Base-by-base conservation (phyloP, 2,888 invertebrate genomes). In the Diogma glabrata region DNA sequence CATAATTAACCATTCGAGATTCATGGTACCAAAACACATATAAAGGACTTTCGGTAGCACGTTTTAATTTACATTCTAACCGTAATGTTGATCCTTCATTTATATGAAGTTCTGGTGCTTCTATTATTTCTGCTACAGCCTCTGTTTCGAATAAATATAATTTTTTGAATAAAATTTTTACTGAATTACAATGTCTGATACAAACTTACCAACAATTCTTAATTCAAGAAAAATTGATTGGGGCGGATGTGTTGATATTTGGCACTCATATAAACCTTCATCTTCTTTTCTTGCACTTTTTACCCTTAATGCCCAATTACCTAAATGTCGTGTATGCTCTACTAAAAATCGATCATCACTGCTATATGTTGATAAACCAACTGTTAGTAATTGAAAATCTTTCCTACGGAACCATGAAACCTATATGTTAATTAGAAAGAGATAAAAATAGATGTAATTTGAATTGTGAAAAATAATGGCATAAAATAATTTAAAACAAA, bases 1-100 rank as follows among this genome's bases (percentile, higher is more conserved):
- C 84, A 62, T 84, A 86, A 69, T 86, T 86, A 65, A 87, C 84
- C 83, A 86, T 84, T 51, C 81, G 70, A 58, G 81, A 79, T 61
- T 81, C 81, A 64, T 84, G 84, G 67, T 84, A 86, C 57, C 57
- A 58, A 48, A 58, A 58, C 20, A 58, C 57, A 47, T 56, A 58
- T 16, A 55, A 38, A 20, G 57, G 57, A 51, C 55, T 56, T 47
- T 58, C 57, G 9, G 57, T 58, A 19, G 56, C 56, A 47, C 56
- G 52, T 49, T 56, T 56, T 33, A 58, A 50, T 53, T 56, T 56
- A 53, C 57, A 58, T 54, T 56, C 57, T 38, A 58, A 51, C 53
- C 54, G 54, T 36, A 58, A 49, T 47, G 56, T 58, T 50, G 56
- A 57, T 52, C 57, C 57, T 52, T 56, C 57, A 53, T 57, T 56